These are phyloP conservation scores for Trididemnum clinides DNA, from an alignment of 23 tunicate species.

Conservation along the genomic window DNA sequence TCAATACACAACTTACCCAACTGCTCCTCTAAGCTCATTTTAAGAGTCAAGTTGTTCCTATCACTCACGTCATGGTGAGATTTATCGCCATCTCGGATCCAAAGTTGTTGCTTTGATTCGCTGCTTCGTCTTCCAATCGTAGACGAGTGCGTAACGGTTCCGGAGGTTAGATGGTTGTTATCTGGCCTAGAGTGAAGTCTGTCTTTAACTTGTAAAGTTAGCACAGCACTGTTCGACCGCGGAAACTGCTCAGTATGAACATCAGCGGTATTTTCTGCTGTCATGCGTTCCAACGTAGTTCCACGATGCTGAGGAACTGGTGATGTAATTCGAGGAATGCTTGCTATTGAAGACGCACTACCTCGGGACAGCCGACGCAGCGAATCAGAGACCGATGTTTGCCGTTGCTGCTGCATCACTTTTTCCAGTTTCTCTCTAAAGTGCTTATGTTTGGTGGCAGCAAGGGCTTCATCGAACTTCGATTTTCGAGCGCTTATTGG, in stretches of 20 bases:
- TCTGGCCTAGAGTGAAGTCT: neutral
- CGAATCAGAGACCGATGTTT: conserved; percentile 13
- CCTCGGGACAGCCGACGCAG: conserved; percentile 35
- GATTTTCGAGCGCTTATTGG: conserved; percentile 26
- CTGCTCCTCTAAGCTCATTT: conserved; percentile 76
- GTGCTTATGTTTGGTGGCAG: conserved; percentile 79
- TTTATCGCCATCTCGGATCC: neutral
- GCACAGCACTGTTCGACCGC: neutral
- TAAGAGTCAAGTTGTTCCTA: neutral
- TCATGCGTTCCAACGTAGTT: conserved; percentile 39
- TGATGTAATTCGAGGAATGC: conserved; percentile 62
- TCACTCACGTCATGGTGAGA: neutral
- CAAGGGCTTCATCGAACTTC: conserved; percentile 70
- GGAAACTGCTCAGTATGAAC: neutral
- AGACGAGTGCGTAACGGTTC: neutral
- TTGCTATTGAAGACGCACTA: conserved; percentile 37
- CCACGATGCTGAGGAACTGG: conserved; percentile 47
- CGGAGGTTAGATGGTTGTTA: too few relatives aligned
- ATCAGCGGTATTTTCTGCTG: neutral
- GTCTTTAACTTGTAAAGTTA: neutral
- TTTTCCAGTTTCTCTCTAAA: conserved; percentile 86
- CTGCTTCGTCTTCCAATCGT: neutral
- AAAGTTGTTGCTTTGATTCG: neutral
- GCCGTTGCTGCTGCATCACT: conserved; percentile 75
- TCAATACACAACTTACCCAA: conserved; percentile 74